Base-by-base conservation (phyloP, 2,888 invertebrate genomes). In the Drosophila meridionalis region DNA sequence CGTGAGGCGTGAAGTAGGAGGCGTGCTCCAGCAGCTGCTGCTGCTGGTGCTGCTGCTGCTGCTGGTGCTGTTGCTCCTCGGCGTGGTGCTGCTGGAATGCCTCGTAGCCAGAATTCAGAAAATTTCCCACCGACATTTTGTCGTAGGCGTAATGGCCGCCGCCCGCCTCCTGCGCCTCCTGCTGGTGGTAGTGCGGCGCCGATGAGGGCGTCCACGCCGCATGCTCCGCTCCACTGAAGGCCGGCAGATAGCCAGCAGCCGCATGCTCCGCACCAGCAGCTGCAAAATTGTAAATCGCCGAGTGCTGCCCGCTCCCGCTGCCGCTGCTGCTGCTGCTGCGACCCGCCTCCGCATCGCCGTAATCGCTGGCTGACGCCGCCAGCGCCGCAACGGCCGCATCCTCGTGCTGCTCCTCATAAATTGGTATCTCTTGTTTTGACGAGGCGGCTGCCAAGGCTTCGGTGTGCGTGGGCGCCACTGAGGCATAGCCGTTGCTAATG, bases 41-140 rank as follows among this genome's bases (percentile, higher is more conserved):
- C 6, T 80, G 88, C 9, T 80, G 78, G 0, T 77, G 78, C 14
- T 78, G 89, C 7, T 78, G 81, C 1, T 84, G 74, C 12, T 76
- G 75, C 32, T 88, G 86, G 1, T 68, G 66, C 7, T 76, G 78
- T 28, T 82, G 76, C 61, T 74, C 78, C 40, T 72, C 68, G 14
- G 62, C 64, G 11, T 73, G 76, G 59, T 73, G 75, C 48, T 69
- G 79, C 58, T 75, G 80, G 52, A 72, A 72, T 45, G 74, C 60
- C 74, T 86, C 87, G 60, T 88, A 91, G 70, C 85, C 90, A 38
- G 89, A 79, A 60, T 82, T 84, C 62, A 87, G 85, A 64, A 84
- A 91, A 89, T 92, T 91, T 69, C 91, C 91, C 83, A 89, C 87
- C 55, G 90, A 91, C 76, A 92, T 91, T 89, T 92, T 92, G 76